These are phyloP conservation scores for Acronicta aceris DNA, from an alignment of 2,888 invertebrate genomes.

Conservation along the genomic window DNA sequence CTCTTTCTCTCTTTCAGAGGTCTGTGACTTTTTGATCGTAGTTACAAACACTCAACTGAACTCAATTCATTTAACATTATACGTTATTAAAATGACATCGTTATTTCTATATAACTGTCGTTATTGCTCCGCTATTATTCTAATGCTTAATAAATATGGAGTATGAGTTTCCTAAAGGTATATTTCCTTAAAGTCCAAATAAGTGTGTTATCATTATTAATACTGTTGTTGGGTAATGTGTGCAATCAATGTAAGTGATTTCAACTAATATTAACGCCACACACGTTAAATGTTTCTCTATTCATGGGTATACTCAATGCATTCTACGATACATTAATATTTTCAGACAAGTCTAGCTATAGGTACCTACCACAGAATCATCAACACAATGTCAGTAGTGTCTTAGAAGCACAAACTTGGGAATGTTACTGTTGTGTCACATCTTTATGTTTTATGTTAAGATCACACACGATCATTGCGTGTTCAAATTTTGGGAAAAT, in stretches of 20 bases:
- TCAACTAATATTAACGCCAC: conserved; percentile 7
- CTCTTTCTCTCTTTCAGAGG: too few relatives aligned
- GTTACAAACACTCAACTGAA: too few relatives aligned
- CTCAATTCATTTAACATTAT: too few relatives aligned
- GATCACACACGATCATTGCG: conserved; percentile 20
- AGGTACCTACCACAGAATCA: conserved; percentile 5
- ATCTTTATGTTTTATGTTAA: conserved; percentile 29
- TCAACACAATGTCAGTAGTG: conserved; percentile 11
- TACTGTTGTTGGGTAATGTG: conserved; percentile 1
- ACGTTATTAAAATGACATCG: too few relatives aligned
- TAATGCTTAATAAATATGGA: too few relatives aligned
- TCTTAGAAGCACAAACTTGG: conserved; percentile 22
- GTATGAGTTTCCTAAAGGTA: too few relatives aligned
- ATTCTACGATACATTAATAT: not conserved
- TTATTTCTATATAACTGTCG: too few relatives aligned
- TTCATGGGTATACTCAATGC: not conserved
- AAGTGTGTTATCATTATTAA: too few relatives aligned
- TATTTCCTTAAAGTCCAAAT: too few relatives aligned
- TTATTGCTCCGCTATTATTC: too few relatives aligned
- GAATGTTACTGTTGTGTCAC: conserved; percentile 13
- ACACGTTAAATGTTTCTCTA: conserved; percentile 20
- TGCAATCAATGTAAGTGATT: conserved; percentile 1
- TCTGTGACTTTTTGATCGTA: too few relatives aligned
- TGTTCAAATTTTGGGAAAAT: conserved; percentile 18
- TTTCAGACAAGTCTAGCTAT: not conserved